Conservation (phyloP, 2,888 invertebrate genomes). For the Lomographa bimaculata region DNA sequence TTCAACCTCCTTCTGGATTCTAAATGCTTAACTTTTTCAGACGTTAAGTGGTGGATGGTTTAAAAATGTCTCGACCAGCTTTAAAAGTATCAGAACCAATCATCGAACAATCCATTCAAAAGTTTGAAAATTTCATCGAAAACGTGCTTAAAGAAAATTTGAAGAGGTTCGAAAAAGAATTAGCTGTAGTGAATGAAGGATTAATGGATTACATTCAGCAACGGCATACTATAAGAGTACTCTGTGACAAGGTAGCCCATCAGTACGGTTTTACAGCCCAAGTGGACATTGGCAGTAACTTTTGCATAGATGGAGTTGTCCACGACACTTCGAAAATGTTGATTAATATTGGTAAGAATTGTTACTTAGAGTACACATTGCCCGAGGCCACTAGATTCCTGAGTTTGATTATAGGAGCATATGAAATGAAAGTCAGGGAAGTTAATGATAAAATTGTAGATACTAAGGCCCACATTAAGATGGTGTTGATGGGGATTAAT, state of each 20-base stretch:
- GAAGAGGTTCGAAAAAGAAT: slow-evolving; percentile 79
- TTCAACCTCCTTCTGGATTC: no score
- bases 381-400: slow-evolving; percentile 89
- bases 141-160: slow-evolving; percentile 90
- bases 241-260: slow-evolving; percentile 80
- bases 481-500: slow-evolving; percentile 87
- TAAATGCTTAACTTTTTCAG: no score
- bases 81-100: no score
- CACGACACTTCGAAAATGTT: slow-evolving; percentile 86
- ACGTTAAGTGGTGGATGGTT: no score
- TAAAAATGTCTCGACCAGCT: no score
- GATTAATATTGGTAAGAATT: slow-evolving; percentile 89
- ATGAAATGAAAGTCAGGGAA: slow-evolving; percentile 85
- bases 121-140: slow-evolving; percentile 90
- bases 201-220: slow-evolving; percentile 89
- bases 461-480: slow-evolving; percentile 90
- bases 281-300: slow-evolving; percentile 92
- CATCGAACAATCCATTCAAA: slow-evolving; percentile 50
- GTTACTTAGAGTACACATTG: slow-evolving; percentile 88
- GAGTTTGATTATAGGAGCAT: slow-evolving; percentile 86
- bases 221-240: slow-evolving; percentile 86
- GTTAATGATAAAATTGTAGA: slow-evolving; percentile 86
- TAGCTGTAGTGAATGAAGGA: slow-evolving; percentile 86
- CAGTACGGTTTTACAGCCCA: slow-evolving; percentile 73
- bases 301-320: slow-evolving; percentile 91